Evolutionary conservation across 2,113 vertebrate genomes (phyloP), one percentile per base, ranked within the genome.

Genomic region (Noturus placidus): DNA sequence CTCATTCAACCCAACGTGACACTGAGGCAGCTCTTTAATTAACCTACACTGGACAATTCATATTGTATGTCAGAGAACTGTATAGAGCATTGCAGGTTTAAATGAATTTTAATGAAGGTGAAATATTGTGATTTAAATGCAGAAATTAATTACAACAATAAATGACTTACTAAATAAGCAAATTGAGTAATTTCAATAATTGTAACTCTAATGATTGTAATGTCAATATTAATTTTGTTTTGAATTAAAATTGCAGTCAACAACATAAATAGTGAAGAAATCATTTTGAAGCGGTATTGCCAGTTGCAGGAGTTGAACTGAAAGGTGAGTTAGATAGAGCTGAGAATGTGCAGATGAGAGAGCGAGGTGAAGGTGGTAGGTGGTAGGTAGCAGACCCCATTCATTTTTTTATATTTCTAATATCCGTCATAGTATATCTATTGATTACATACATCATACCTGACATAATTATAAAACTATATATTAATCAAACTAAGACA

Each of bases 81-180:
- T 52, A 76, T 50, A 76, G 22, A 50, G 72, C 42, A 50, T 52
- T 30, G 27, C 19, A 79, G 15, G 19, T n/a, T 30, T n/a, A 79
- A 79, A 79, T 30, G 1, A 54, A 30, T 30, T 79, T 54, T n/a
- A 54, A 79, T 54, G 76, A 78, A 78, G 46, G 11, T 78, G 76
- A 30, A 30, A 54, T 4, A 30, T 10, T 17, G 25, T 11, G 74
- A 78, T 78, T 54, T 78, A 78, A 78, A 52, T 30, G 76, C 14
- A 54, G 50, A n/a, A 78, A 52, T 78, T 52, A 6, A 54, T 78
- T 54, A 54, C 6, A 54, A n/a, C 54, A 54, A 54, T 54, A 30
- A 78, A 54, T 30, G 76, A 54, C 46, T 54, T 78, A 15, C 50
- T 54, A 78, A 78, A 78, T 50, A 78, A 33, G n/a, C n/a, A 80